phyloP scores from a whole-genome alignment of 2,888 invertebrate genomes.

The Orchesella flavescens region DNA sequence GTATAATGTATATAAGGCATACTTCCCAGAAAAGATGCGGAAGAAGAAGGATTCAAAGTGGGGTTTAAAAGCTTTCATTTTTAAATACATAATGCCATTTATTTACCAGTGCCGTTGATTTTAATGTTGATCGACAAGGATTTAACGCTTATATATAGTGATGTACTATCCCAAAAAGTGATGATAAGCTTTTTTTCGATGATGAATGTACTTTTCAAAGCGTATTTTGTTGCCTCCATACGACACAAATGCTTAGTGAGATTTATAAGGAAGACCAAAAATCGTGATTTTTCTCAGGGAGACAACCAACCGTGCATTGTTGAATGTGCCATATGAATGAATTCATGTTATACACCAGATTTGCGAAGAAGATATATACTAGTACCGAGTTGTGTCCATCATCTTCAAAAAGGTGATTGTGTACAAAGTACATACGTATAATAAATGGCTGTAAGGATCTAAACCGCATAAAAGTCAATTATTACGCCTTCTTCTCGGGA shows the following conservation, averaged over 20 bases:
- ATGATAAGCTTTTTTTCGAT: not conserved
- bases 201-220: not conserved
- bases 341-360: not conserved
- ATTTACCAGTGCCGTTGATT: no score
- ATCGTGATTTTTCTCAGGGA: conserved; percentile 51
- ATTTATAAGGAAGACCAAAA: conserved; percentile 47
- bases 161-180: not conserved
- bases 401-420: conserved; percentile 1
- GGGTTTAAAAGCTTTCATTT: conserved; percentile 48
- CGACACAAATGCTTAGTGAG: conserved; percentile 25
- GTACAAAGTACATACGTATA: no score
- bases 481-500: conserved; percentile 29
- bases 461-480: conserved; percentile 27
- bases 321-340: not conserved
- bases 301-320: conserved; percentile 21
- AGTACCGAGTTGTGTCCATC: not conserved
- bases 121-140: conserved; percentile 23
- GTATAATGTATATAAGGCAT: no score
- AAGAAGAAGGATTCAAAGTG: conserved; percentile 35
- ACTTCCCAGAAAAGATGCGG: conserved; percentile 41
- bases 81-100: not conserved
- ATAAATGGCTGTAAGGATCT: conserved; percentile 7
- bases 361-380: no score
- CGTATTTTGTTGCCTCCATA: not conserved
- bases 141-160: conserved; percentile 18